Base-by-base conservation (phyloP, 1,140 invertebrate species). In the Gonioctena quinquepunctata region DNA sequence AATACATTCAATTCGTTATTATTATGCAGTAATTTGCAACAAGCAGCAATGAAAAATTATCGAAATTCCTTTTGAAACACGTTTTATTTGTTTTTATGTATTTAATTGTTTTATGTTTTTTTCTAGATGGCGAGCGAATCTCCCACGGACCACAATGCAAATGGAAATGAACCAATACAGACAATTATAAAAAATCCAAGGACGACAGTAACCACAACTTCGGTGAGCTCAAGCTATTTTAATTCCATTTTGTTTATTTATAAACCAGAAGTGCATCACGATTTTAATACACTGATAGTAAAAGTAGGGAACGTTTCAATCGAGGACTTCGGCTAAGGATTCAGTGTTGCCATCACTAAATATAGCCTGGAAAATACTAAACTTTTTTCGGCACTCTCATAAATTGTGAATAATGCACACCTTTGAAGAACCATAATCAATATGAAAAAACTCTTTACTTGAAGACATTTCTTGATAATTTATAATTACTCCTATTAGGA, bases 101-200 rank as follows among this genome's bases (percentile, higher is more conserved):
- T 56, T 56, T 56, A 7, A 42, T 42, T 7, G n/a, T 21, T 21
- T 21, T 54, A 18, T 48, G 28, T 75, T 68, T 71, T 60, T 28
- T 78, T 78, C 6, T 70, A 79, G 77, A 79, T 79, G 77, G 72
- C 77, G 33, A 76, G 72, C 48, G 77, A 79, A 42, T 77, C 76
- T 62, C 73, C 73, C 23, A 72, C 71, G 56, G 77, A 79, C 33
- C 71, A 74, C 57, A 73, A 76, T 68, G 67, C 76, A 26, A 77
- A 74, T 63, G 74, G 72, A 48, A 77, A 74, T 52, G 76, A 79
- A 52, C 68, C 72, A 60, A 76, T 74, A 68, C 69, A 76, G 69
- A 74, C 68, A 18, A 69, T 75, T 25, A 74, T 76, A 72, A 74
- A 71, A 60, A 75, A 70, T 11, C 67, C 66, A 50, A 68, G 72